Evolutionary conservation across 2,113 vertebrate genomes (phyloP).

Genomic region (Colossoma macropomum): DNA sequence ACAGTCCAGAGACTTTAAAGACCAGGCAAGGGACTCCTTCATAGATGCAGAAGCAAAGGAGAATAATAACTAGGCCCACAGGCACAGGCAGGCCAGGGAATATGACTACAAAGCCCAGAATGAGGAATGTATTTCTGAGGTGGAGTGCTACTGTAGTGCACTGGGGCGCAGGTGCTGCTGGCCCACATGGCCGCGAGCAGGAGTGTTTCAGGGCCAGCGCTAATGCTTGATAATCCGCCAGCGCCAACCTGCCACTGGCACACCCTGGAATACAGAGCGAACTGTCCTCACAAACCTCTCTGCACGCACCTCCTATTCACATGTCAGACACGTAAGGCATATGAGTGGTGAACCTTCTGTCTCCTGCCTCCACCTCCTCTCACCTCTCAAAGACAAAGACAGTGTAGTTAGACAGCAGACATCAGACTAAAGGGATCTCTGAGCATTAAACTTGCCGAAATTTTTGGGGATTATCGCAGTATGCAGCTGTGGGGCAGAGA

Average conservation of each 20-base stretch:
- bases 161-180: neutral
- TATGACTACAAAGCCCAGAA: neutral
- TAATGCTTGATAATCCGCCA: constrained; percentile 56
- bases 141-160: neutral
- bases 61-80: neutral
- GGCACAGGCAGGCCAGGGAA: neutral
- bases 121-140: neutral
- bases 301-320: neutral
- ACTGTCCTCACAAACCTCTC: neutral
- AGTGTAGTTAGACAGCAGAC: too few relatives aligned
- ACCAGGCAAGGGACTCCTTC: neutral
- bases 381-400: too few relatives aligned
- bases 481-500: too few relatives aligned
- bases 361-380: neutral
- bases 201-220: constrained; percentile 25
- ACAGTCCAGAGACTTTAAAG: neutral
- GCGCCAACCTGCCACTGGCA: constrained; percentile 33
- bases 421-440: too few relatives aligned
- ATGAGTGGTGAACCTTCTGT: neutral
- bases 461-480: too few relatives aligned
- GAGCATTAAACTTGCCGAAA: too few relatives aligned
- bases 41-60: neutral
- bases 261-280: neutral
- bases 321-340: neutral
- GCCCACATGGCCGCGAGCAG: neutral